Conservation (phyloP, 2,888 invertebrate genomes). For the Torymus tubicola region DNA sequence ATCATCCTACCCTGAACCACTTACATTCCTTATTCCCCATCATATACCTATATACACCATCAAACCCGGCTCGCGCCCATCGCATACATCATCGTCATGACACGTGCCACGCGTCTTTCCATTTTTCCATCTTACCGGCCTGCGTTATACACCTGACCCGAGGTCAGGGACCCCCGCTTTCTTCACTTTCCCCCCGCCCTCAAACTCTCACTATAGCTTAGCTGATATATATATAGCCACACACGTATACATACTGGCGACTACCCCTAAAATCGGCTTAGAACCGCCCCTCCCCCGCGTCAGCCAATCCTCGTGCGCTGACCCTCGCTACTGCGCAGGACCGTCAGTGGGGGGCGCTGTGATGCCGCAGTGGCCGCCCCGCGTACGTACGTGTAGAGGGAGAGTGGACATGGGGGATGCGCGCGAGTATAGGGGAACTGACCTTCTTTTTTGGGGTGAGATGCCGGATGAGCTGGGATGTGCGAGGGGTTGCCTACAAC, state of each 20-base stretch:
- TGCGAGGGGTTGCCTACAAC: too few species aligned
- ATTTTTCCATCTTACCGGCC: neutral
- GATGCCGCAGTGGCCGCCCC: slow-evolving; percentile 4
- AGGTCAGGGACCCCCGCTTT: slow-evolving; percentile 61
- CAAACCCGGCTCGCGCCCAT: neutral
- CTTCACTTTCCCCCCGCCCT: slow-evolving; percentile 24
- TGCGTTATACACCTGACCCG: slow-evolving; percentile 31
- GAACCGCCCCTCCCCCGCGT: slow-evolving; percentile 72
- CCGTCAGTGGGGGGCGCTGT: slow-evolving; percentile 50
- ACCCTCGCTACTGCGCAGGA: slow-evolving; percentile 70
- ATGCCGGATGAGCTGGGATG: too few species aligned
- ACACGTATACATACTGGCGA: slow-evolving; percentile 57
- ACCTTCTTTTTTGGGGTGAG: neutral
- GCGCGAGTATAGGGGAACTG: neutral
- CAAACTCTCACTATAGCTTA: neutral
- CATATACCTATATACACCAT: too few species aligned
- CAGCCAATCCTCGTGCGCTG: slow-evolving; percentile 71
- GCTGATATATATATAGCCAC: slow-evolving; percentile 61
- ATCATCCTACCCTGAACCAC: too few species aligned
- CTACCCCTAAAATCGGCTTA: slow-evolving; percentile 74
- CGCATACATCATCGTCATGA: neutral
- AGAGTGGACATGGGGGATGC: too few species aligned
- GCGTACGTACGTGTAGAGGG: too few species aligned
- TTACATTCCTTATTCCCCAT: too few species aligned
- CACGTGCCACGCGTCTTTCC: slow-evolving; percentile 59